phyloP scores from a whole-genome alignment of 1,140 invertebrate genomes.

The Sycophaga agraensis region DNA sequence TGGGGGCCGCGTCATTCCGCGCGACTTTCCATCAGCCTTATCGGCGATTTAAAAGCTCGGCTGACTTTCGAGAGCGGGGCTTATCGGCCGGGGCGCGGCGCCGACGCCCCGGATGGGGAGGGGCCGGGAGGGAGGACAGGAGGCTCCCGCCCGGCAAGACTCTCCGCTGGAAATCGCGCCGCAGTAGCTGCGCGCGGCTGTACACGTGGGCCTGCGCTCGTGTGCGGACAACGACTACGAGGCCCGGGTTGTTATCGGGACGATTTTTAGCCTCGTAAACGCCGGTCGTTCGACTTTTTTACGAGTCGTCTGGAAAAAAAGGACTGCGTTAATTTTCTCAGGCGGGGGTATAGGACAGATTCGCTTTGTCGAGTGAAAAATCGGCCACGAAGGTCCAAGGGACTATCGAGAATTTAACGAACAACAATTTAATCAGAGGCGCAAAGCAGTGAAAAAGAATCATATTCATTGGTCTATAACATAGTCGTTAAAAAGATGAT shows the following conservation, averaged over 20 bases:
- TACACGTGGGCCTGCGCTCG: not conserved
- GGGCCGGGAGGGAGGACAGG: too few relatives aligned
- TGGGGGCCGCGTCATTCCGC: not conserved
- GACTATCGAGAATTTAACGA: too few relatives aligned
- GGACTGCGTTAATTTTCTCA: conserved; percentile 2
- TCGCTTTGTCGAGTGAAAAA: too few relatives aligned
- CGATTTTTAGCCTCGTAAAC: conserved; percentile 4
- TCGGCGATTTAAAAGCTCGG: too few relatives aligned
- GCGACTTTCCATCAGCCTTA: conserved; percentile 24
- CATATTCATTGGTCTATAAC: too few relatives aligned
- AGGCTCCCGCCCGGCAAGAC: not conserved
- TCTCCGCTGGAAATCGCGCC: not conserved
- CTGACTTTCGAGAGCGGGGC: not conserved
- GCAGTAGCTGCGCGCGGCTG: not conserved
- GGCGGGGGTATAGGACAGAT: not conserved
- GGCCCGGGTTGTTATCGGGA: too few relatives aligned
- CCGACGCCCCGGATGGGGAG: not conserved
- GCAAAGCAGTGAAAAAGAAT: too few relatives aligned
- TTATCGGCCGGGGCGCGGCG: conserved; percentile 4
- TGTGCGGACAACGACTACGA: too few relatives aligned
- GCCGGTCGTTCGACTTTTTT: not conserved
- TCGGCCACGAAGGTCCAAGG: too few relatives aligned
- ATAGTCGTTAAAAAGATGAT: too few relatives aligned
- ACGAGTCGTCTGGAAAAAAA: not conserved
- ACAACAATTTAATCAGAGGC: too few relatives aligned